These are phyloP conservation scores for Dicyrtoma fusca DNA, from an alignment of 2,888 invertebrate genomes.

Conservation along the genomic window DNA sequence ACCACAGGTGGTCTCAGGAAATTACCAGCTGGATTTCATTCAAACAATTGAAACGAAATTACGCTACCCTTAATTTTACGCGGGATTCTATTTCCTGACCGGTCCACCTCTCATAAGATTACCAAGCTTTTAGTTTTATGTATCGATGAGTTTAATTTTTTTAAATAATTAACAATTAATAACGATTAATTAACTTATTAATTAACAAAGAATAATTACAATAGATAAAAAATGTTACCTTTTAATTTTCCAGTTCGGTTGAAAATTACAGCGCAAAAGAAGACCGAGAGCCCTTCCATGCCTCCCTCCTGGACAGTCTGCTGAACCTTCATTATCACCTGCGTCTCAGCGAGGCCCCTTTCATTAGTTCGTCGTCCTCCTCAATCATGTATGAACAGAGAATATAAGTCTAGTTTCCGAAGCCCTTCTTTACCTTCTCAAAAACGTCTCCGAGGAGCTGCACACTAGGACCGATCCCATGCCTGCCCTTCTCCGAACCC, in stretches of 20 bases:
- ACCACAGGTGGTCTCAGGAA: slow-evolving; percentile 63
- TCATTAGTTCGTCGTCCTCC: slow-evolving; percentile 73
- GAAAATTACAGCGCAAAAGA: slow-evolving; percentile 47
- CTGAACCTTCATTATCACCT: slow-evolving; percentile 70
- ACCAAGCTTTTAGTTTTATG: slow-evolving; percentile 77
- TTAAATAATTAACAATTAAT: not conserved
- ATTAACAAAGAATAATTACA: no score
- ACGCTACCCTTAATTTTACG: slow-evolving; percentile 70
- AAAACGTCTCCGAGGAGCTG: slow-evolving; percentile 71
- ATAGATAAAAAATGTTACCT: no score
- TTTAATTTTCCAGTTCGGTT: slow-evolving; percentile 44
- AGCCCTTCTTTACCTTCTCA: slow-evolving; percentile 64
- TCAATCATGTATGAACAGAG: slow-evolving; percentile 63
- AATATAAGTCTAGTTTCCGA: slow-evolving; percentile 52
- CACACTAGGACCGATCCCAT: slow-evolving; percentile 74
- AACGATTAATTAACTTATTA: no score
- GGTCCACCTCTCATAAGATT: slow-evolving; percentile 81
- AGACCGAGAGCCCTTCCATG: slow-evolving; percentile 47
- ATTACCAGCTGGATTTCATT: slow-evolving; percentile 71
- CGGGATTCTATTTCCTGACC: slow-evolving; percentile 74
- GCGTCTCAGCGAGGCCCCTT: slow-evolving; percentile 81
- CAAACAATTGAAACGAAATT: slow-evolving; percentile 70
- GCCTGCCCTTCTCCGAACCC: slow-evolving; percentile 77
- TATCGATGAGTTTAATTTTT: slow-evolving; percentile 72
- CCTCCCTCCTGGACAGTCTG: slow-evolving; percentile 69